Conservation (phyloP, 2,113 vertebrate genomes). For the Sclerurus mexicanus region DNA sequence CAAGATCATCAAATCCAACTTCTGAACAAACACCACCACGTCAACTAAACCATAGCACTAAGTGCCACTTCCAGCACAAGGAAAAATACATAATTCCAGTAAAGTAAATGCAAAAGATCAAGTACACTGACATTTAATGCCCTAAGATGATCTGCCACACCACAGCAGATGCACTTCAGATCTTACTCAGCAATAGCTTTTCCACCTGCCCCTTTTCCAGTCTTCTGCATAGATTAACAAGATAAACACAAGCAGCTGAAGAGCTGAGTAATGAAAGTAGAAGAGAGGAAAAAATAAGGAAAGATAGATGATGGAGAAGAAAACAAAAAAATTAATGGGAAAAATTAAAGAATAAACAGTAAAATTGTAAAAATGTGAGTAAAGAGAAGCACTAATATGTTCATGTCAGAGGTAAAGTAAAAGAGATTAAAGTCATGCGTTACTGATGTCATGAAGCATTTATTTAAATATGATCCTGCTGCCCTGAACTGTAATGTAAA, state of each 20-base stretch:
- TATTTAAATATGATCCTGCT: slow-evolving; percentile 27
- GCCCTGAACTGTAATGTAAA: not conserved
- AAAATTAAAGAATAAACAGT: not conserved
- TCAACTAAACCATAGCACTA: not conserved
- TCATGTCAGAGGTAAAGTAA: slow-evolving; percentile 12
- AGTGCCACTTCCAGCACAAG: not conserved
- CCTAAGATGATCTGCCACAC: not conserved
- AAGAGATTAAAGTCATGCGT: slow-evolving; percentile 13
- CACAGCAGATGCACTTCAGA: not conserved
- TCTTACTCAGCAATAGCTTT: not conserved
- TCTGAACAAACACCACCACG: not conserved
- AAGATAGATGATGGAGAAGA: not conserved
- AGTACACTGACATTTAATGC: not conserved
- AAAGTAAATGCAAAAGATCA: not conserved
- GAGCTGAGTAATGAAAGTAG: not conserved
- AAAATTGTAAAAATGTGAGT: not conserved
- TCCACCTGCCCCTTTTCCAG: not conserved
- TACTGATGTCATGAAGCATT: slow-evolving; percentile 27
- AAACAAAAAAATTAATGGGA: not conserved
- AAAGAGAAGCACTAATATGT: not conserved
- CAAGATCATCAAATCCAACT: not conserved
- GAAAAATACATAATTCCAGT: not conserved
- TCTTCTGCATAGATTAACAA: not conserved
- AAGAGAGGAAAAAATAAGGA: not conserved
- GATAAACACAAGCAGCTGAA: not conserved